Percentiles rank a stretch among this genome's conserved stretches.
Conservation (phyloP, 37 sponge, comb jelly and placozoan genomes). For the Chondrosia reniformis region DNA sequence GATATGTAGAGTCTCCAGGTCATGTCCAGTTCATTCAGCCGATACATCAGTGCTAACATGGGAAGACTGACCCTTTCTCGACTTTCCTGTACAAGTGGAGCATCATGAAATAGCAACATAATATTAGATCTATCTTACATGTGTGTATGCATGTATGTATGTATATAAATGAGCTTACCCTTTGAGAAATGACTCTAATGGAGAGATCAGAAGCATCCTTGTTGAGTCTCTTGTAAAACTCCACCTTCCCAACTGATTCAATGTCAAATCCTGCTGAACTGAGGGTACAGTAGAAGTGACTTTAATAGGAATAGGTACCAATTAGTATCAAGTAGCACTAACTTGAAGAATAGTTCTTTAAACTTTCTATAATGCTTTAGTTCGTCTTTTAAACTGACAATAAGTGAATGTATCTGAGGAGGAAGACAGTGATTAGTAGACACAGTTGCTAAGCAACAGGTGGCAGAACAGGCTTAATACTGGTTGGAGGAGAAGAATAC, state of each 20-base stretch:
- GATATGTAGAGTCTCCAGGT: constrained; percentile 59
- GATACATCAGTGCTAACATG: constrained; percentile 72
- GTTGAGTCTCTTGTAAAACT: constrained; percentile 61
- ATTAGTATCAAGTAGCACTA: not conserved
- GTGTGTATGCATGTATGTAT: not conserved
- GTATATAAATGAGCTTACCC: constrained; percentile 28
- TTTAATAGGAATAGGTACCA: not conserved
- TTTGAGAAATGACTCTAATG: constrained; percentile 21
- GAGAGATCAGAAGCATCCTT: constrained; percentile 54
- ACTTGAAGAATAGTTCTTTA: constrained; percentile 60
- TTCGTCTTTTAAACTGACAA: constrained; percentile 51
- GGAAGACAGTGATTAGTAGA: not conserved
- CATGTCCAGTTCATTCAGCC: constrained; percentile 64
- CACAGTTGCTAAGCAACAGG: no score
- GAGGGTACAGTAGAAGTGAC: not conserved
- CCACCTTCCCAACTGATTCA: constrained; percentile 58
- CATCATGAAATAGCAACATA: not conserved
- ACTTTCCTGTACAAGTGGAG: constrained; percentile 25
- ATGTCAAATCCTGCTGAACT: constrained; percentile 50
- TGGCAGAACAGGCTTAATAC: no score
- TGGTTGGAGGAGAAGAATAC: no score
- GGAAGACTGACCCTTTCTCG: constrained; percentile 40
- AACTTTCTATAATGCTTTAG: constrained; percentile 56
- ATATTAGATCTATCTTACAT: no score
- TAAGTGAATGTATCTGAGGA: constrained; percentile 52